Percentiles rank a stretch among this genome's conserved stretches.
Evolutionary conservation across 2,888 invertebrate species (phyloP).

Genomic region (Cephonodes hylas): DNA sequence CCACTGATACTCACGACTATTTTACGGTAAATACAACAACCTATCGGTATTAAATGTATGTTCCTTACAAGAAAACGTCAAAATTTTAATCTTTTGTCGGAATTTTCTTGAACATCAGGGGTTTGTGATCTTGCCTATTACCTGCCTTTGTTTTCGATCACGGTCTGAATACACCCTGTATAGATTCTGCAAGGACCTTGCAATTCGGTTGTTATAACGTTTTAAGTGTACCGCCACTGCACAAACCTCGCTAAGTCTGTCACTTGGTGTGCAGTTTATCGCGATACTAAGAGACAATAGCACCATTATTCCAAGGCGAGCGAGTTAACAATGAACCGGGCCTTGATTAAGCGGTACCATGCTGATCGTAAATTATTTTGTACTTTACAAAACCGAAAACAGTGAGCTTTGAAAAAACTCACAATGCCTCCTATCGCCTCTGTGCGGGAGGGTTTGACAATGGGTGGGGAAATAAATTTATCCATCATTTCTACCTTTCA

Average conservation of each 20-base stretch:
- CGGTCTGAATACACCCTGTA: too few species aligned
- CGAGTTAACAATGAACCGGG: slow-evolving; percentile 68
- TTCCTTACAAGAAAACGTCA: too few species aligned
- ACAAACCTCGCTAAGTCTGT: slow-evolving; percentile 12
- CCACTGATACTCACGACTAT: too few species aligned
- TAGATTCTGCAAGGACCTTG: too few species aligned
- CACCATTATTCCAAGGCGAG: slow-evolving; percentile 59
- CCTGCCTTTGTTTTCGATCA: too few species aligned
- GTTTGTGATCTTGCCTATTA: too few species aligned
- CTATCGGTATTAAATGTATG: too few species aligned
- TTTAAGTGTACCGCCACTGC: neutral
- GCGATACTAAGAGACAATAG: slow-evolving; percentile 69
- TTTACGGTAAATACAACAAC: too few species aligned
- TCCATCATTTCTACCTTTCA: neutral
- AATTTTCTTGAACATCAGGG: too few species aligned
- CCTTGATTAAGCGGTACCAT: slow-evolving; percentile 68
- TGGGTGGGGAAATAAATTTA: neutral
- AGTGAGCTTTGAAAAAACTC: neutral
- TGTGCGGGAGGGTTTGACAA: neutral
- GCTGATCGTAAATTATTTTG: slow-evolving; percentile 66
- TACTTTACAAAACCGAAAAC: slow-evolving; percentile 16
- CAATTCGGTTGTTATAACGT: too few species aligned
- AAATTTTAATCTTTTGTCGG: too few species aligned
- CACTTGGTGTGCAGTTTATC: slow-evolving; percentile 46
- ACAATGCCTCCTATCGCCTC: neutral